phyloP scores from a whole-genome alignment of 1,140 invertebrate species.

The Cyrtorhinus lividipennis region DNA sequence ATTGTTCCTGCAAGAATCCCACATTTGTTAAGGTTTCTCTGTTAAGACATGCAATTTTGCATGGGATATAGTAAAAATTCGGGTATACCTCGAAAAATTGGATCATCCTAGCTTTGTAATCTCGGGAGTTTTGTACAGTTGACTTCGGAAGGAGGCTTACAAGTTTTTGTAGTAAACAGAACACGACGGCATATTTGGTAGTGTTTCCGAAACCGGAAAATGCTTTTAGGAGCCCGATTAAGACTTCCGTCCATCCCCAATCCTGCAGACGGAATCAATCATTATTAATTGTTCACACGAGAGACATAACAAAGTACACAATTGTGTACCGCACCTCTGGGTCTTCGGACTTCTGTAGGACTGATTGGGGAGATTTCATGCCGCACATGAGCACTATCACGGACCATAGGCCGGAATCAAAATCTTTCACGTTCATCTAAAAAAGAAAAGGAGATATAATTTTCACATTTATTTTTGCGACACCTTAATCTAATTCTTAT shows the following conservation, averaged over 20 bases:
- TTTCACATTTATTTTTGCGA: background rate
- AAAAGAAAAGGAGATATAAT: constrained; percentile 9
- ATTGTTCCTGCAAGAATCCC: constrained; percentile 44
- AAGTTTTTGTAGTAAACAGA: background rate
- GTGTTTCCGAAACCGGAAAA: background rate
- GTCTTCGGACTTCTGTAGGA: constrained; percentile 21
- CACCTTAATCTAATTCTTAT: background rate
- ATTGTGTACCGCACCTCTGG: background rate
- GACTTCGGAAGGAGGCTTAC: background rate
- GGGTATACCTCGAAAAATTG: constrained; percentile 12
- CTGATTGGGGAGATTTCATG: constrained; percentile 20
- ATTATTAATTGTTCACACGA: background rate
- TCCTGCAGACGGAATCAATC: background rate
- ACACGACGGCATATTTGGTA: background rate
- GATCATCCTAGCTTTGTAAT: constrained; percentile 12
- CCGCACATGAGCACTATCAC: constrained; percentile 18
- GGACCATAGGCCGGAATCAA: constrained; percentile 19
- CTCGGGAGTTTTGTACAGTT: background rate
- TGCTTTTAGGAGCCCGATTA: background rate
- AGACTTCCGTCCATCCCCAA: background rate
- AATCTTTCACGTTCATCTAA: constrained; percentile 20
- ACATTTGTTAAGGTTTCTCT: too few relatives aligned
- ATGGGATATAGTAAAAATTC: too few relatives aligned
- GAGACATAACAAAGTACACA: background rate
- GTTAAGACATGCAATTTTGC: too few relatives aligned